These are phyloP conservation scores for Gymnothorax javanicus DNA, from an alignment of 2,797 vertebrate genomes.

Conservation along the genomic window DNA sequence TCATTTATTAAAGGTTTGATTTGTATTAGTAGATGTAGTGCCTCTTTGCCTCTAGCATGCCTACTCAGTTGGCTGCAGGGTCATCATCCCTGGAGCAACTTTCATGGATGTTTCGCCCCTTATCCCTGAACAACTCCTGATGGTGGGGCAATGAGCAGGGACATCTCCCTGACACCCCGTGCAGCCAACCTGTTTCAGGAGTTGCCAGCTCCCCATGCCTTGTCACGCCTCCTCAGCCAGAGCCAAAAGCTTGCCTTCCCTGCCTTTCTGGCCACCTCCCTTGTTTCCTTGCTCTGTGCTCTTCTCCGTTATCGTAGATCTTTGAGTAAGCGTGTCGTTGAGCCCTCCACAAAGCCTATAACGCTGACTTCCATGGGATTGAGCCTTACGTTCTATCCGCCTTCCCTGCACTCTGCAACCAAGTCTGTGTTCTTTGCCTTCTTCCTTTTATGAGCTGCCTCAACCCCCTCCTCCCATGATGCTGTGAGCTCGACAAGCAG, in stretches of 20 bases:
- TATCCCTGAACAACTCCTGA: not conserved
- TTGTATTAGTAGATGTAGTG: too few relatives aligned
- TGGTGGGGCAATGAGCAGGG: not conserved
- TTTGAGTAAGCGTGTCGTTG: conserved; percentile 10
- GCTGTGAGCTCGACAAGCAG: too few relatives aligned
- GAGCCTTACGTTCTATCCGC: conserved; percentile 4
- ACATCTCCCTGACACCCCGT: not conserved
- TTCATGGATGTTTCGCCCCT: not conserved
- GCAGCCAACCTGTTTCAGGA: not conserved
- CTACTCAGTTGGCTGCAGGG: not conserved
- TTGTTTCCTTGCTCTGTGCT: not conserved
- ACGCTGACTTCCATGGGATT: conserved; percentile 7
- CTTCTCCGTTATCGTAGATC: not conserved
- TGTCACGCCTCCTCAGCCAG: conserved; percentile 17
- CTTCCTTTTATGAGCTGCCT: not conserved
- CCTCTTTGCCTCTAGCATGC: too few relatives aligned
- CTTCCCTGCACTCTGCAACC: not conserved
- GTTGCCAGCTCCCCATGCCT: not conserved
- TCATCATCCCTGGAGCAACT: not conserved
- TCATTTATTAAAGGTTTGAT: too few relatives aligned
- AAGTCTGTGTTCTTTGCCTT: not conserved
- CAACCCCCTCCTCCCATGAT: too few relatives aligned
- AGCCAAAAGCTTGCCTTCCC: conserved; percentile 17
- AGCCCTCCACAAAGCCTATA: conserved; percentile 14
- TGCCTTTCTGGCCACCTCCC: not conserved